Base-by-base conservation (phyloP, 2,888 invertebrate species). In the Cantharis rufa region DNA sequence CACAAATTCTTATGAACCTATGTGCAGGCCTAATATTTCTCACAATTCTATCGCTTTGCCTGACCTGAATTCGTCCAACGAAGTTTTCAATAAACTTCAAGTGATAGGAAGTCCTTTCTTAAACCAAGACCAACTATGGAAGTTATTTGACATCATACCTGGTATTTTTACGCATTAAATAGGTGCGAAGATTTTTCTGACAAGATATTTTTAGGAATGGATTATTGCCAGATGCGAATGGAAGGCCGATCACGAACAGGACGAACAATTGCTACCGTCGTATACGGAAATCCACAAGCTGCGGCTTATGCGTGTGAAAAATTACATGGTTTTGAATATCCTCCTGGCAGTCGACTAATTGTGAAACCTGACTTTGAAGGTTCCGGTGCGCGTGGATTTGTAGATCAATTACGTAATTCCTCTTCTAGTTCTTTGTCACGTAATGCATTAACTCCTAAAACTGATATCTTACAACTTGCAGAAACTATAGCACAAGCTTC, bases 281-380 rank as follows among this genome's bases (percentile, higher is more conserved):
- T 94, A 9, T 95, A 95, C 86, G 91, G 91, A 78, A 92, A 91
- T 84, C 90, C 93, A 1, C 92, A 93, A 83, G 91, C 92, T 82
- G 93, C 94, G 18, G 92, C 92, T 0, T 94, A 95, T 88, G 95
- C 94, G 69, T 92, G 93, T 82, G 94, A 96, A 81, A 97, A 97
- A 88, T 90, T 98, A 66, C 94, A 97, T 87, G 94, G 95, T 3
- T 94, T 98, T 87, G 97, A 98, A 87, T 98, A 97, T 89, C 97
- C 98, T 0, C 94, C 95, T 18, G 97, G 97, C 15, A 92, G 93
- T 84, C 91, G 94, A 78, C 90, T 97, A 80, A 94, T 94, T 84
- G 94, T 95, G 1, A 92, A 92, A 84, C 93, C 93, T 11, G 92
- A 93, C 75, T 86, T 85, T 66, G 87, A 88, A 11, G 13, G 15